Percentiles rank a stretch among this genome's conserved stretches.
Conservation (phyloP, 2,888 invertebrate genomes). For the Nasonovia ribisnigri region DNA sequence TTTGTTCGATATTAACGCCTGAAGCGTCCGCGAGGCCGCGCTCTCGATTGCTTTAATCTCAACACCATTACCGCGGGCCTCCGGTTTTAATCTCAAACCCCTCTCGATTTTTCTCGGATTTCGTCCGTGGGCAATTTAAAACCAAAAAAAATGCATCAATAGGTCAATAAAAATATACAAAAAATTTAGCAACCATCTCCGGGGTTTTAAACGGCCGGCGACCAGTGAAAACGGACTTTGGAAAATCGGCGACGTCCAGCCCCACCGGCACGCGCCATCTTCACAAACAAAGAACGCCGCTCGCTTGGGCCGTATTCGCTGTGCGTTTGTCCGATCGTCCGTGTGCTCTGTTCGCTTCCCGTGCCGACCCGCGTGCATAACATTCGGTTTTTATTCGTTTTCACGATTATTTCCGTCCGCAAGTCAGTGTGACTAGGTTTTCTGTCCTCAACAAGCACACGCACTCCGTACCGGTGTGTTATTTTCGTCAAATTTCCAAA, state of each 20-base stretch:
- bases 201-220: slow-evolving; percentile 17
- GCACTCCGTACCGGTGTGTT: slow-evolving; percentile 12
- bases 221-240: background rate
- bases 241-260: slow-evolving; percentile 37
- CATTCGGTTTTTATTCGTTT: slow-evolving; percentile 40
- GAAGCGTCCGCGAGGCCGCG: slow-evolving; percentile 39
- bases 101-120: slow-evolving; percentile 47
- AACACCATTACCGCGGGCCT: slow-evolving; percentile 36
- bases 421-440: slow-evolving; percentile 7
- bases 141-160: background rate
- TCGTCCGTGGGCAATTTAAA: slow-evolving; percentile 11
- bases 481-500: background rate
- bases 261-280: slow-evolving; percentile 65
- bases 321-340: slow-evolving; percentile 54
- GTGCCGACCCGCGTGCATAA: slow-evolving; percentile 60
- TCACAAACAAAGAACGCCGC: slow-evolving; percentile 65
- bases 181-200: background rate
- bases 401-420: slow-evolving; percentile 41
- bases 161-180: background rate
- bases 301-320: slow-evolving; percentile 57
- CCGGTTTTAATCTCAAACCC: slow-evolving; percentile 64
- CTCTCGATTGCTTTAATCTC: slow-evolving; percentile 63
- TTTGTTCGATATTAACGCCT: slow-evolving; percentile 51
- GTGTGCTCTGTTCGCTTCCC: slow-evolving; percentile 57
- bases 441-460: background rate